These are phyloP conservation scores for Loriculus beryllinus DNA, from an alignment of 2,797 vertebrate species.

Conservation along the genomic window DNA sequence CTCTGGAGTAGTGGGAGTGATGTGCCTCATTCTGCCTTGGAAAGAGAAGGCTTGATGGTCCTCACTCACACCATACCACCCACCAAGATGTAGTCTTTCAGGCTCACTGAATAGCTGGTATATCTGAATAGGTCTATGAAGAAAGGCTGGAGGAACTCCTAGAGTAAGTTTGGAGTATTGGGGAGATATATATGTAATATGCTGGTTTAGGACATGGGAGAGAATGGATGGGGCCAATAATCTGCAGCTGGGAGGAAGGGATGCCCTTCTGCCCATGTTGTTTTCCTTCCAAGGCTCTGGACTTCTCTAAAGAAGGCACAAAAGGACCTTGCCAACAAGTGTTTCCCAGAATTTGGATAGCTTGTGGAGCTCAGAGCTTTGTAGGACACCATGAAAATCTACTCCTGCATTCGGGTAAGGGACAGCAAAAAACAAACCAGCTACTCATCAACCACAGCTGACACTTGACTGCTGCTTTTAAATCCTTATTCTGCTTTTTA, in stretches of 20 bases:
- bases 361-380: not conserved
- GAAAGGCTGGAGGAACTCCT: not conserved
- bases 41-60: not conserved
- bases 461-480: not conserved
- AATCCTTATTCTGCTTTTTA: not conserved
- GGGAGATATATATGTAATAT: not conserved
- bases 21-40: not conserved
- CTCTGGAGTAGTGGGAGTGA: not conserved
- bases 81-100: not conserved
- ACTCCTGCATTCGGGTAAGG: not conserved
- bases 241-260: fast-evolving
- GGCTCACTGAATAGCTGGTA: not conserved
- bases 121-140: not conserved
- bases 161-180: not conserved
- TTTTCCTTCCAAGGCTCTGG: not conserved
- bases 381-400: not conserved
- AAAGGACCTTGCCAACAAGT: not conserved
- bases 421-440: not conserved
- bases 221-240: not conserved
- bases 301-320: not conserved
- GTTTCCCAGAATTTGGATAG: not conserved
- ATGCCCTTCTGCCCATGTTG: not conserved
- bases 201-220: not conserved
- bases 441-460: not conserved
- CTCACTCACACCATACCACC: not conserved